Evolutionary conservation across 2,113 vertebrate genomes (phyloP), one percentile per base, ranked within the genome.

Genomic region (Phycodurus eques): DNA sequence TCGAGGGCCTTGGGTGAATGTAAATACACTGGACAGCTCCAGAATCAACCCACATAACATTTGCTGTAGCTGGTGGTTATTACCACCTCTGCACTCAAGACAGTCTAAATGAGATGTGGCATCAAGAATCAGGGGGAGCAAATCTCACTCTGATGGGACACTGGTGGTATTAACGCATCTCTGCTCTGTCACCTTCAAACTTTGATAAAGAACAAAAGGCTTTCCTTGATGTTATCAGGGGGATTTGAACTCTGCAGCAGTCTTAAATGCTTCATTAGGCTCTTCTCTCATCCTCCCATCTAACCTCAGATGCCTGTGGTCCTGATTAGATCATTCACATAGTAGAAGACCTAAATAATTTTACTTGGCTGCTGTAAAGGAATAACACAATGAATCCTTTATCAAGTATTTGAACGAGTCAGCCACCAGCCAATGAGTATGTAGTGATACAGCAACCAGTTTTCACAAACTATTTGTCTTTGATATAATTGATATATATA

Each of bases 31-130:
- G 63, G 70, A 43, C 78, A 74, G 57, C 69, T 72, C 69, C 67
- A 68, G 72, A 79, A 74, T 77, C 76, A 74, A 74, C 78, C 79
- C 44, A 2, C 68, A 67, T 73, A 68, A 60, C 65, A 44, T 70
- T 67, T 43, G 2, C 35, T 39, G 35, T 39, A 60, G 64, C 72
- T 66, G 19, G 1, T 20, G 71, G 67, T 75, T 78, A 86, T 83
- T 78, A 80, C 73, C 46, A 12, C 70, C 74, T 69, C 78, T 82
- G 61, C 79, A 78, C 80, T 61, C 66, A 39, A 54, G 80, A 74
- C 44, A 73, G 51, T 68, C 67, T 73, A 81, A 85, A 83, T 84
- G 84, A 77, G 75, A 84, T 83, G 79, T 84, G 83, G 78, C 81
- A 81, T 71, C 62, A 64, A 74, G 73, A 77, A 78, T 79, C 76